Evolutionary conservation across 2,797 vertebrate genomes (phyloP).

Genomic region (Choloepus didactylus): DNA sequence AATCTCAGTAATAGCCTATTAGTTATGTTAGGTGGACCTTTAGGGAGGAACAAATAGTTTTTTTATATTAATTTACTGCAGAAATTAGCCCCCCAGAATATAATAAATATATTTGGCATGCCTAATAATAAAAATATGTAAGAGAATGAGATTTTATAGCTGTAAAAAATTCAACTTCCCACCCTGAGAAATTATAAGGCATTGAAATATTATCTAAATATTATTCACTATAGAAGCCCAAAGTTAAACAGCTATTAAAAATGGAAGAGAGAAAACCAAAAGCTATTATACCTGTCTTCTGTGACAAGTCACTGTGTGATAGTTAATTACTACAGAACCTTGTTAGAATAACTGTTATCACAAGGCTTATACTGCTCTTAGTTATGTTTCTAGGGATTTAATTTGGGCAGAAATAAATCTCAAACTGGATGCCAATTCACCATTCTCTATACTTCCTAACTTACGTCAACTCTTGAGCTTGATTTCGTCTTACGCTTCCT

Average conservation of each 20-base stretch:
- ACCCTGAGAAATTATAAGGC: not conserved
- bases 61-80: not conserved
- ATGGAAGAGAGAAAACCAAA: not conserved
- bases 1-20: not conserved
- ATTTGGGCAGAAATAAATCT: accelerated
- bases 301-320: not conserved
- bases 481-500: slow-evolving; percentile 88
- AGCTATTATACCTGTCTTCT: not conserved
- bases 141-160: not conserved
- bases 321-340: not conserved
- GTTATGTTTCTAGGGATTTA: not conserved
- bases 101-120: not conserved
- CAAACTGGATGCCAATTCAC: not conserved
- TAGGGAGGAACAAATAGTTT: not conserved
- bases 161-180: not conserved
- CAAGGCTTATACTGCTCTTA: accelerated
- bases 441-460: not conserved
- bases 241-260: not conserved
- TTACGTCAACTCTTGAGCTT: slow-evolving; percentile 87
- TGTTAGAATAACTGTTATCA: no score
- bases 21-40: not conserved
- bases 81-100: not conserved
- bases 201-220: not conserved
- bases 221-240: not conserved
- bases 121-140: not conserved